A percentile compares a stretch with the other conserved stretches of the same genome.
Evolutionary conservation across 2,113 vertebrate species (phyloP).

Genomic region (Amphiprion ocellaris): DNA sequence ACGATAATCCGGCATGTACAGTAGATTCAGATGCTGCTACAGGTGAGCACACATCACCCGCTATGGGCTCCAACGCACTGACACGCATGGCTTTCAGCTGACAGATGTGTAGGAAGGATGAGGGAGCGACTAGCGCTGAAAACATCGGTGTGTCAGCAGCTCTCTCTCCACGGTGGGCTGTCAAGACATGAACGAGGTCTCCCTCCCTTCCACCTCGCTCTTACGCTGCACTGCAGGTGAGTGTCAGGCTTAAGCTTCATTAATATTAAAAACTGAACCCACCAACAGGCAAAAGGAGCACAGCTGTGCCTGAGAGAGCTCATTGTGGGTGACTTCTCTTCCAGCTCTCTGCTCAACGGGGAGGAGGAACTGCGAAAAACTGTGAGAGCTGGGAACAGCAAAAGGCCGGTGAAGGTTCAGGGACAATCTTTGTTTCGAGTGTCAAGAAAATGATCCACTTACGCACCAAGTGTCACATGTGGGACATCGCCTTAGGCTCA

Average conservation of each 20-base stretch:
- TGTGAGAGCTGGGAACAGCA: constrained; percentile 5
- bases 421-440: constrained; percentile 8
- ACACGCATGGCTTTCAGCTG: constrained; percentile 48
- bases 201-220: constrained; percentile 17
- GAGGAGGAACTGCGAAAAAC: constrained; percentile 1
- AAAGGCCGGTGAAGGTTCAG: background rate
- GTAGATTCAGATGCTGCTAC: constrained; percentile 42
- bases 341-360: constrained; percentile 39
- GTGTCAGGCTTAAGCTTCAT: constrained; percentile 70
- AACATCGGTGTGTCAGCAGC: constrained; percentile 63
- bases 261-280: constrained; percentile 76
- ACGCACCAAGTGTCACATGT: constrained; percentile 33
- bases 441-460: constrained; percentile 52
- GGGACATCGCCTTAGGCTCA: constrained; percentile 2
- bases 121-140: constrained; percentile 34
- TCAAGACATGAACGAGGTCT: constrained; percentile 53
- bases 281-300: constrained; percentile 50
- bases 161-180: constrained; percentile 51
- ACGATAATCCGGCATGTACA: constrained; percentile 20
- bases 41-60: constrained; percentile 61
- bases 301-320: constrained; percentile 41
- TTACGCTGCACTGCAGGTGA: constrained; percentile 65
- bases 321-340: constrained; percentile 28
- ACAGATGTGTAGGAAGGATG: constrained; percentile 47
- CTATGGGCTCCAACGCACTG: constrained; percentile 35